These are phyloP conservation scores for Venusia cambrica DNA, from an alignment of 2,888 invertebrate species.

Conservation along the genomic window DNA sequence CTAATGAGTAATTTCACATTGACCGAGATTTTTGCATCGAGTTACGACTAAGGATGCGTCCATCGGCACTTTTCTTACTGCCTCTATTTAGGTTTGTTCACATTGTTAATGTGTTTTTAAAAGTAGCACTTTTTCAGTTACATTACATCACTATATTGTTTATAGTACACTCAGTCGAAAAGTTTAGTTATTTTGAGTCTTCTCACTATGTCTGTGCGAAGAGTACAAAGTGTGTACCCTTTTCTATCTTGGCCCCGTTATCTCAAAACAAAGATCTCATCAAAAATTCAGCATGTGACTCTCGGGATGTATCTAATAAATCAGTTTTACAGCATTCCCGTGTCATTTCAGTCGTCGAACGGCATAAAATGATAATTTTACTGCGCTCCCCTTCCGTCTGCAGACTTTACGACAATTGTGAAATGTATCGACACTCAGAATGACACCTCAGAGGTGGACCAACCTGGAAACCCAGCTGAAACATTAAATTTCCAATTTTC, in stretches of 20 bases:
- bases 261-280: constrained; percentile 73
- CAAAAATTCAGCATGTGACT: constrained; percentile 78
- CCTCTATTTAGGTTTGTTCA: too few species aligned
- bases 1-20: too few species aligned
- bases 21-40: too few species aligned
- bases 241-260: constrained; percentile 37
- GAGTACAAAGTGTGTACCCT: too few species aligned
- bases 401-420: constrained; percentile 80
- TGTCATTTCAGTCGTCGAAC: constrained; percentile 81
- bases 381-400: constrained; percentile 77
- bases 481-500: constrained; percentile 35
- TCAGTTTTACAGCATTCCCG: constrained; percentile 80
- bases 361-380: constrained; percentile 81
- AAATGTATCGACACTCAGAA: constrained; percentile 80
- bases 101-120: too few species aligned
- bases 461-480: constrained; percentile 30
- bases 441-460: constrained; percentile 70
- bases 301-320: constrained; percentile 76
- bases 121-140: too few species aligned
- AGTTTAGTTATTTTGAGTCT: too few species aligned
- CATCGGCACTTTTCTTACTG: too few species aligned
- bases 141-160: too few species aligned
- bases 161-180: too few species aligned
- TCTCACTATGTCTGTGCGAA: too few species aligned
- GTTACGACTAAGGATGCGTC: too few species aligned